phyloP scores from a whole-genome alignment of 2,113 vertebrate genomes.

The Campylomormyrus numenius region DNA sequence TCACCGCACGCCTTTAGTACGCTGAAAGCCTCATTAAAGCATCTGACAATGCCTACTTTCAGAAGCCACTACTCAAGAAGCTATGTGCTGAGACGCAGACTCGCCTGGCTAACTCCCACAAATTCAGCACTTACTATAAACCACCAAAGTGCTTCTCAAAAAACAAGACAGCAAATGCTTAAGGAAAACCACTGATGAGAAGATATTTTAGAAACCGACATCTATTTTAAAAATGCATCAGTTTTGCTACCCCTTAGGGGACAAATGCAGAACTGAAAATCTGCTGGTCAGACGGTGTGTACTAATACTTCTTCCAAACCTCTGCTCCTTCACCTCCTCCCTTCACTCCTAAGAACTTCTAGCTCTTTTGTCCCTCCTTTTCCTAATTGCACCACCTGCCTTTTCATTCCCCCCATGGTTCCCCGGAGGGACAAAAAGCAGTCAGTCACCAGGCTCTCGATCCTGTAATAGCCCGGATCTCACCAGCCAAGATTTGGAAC shows the following conservation, averaged over 20 bases:
- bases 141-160: not conserved
- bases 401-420: not conserved
- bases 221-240: not conserved
- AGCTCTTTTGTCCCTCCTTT: not conserved
- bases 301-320: not conserved
- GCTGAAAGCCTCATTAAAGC: slow-evolving; percentile 35
- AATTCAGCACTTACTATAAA: not conserved
- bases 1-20: slow-evolving; percentile 39
- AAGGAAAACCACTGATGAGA: not conserved
- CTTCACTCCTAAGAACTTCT: not conserved
- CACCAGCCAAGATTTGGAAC: not conserved
- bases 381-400: not conserved
- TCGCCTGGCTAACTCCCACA: slow-evolving; percentile 31
- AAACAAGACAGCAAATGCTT: not conserved
- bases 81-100: slow-evolving; percentile 5
- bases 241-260: not conserved
- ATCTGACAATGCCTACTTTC: slow-evolving; percentile 51
- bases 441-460: not conserved
- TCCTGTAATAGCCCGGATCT: not conserved
- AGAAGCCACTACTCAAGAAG: slow-evolving; percentile 10
- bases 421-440: not conserved
- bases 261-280: not conserved
- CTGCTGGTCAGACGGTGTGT: not conserved
- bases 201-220: not conserved
- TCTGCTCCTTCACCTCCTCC: not conserved